Base-by-base conservation (phyloP, 2,888 invertebrate species). In the Synanthedon myopaeformis region DNA sequence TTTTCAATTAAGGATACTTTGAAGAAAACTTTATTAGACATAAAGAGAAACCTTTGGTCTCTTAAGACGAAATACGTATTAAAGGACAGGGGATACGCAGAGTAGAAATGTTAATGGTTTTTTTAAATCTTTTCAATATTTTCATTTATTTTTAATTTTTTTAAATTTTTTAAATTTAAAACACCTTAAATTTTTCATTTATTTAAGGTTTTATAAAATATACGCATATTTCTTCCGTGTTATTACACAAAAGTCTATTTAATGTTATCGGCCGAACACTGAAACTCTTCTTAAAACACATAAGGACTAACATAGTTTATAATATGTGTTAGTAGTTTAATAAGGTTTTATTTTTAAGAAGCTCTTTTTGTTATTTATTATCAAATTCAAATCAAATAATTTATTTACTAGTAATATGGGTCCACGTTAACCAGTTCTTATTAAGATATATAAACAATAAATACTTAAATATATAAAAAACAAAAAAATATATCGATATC, bases 1-100 rank as follows among this genome's bases (percentile, higher is more conserved):
- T 87, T 86, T 87, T 84, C 86, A 86, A 87, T 85, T 85, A 85
- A 79, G 80, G 72, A 80, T 79, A 84, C 82, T 85, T 82, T 84
- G 80, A 81, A 83, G 84, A 79, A 84, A 84, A 86, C 82, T 85
- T 84, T 86, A 85, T 86, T 82, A 85, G 82, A 83, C 75, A 79
- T 82, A 79, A 86, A 83, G 80, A 76, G 84, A 81, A 84, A 83
- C 83, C 86, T 86, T 85, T 85, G 85, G 83, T 83, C 77, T 82
- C 70, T 72, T 65, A 69, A 78, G 74, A 81, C 81, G 76, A 80
- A 82, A 82, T 78, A 81, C 79, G 75, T 76, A 75, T 75, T 72
- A 75, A 58, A 61, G 73, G 64, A 79, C 66, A 77, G 52, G n/a
- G 58, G 56, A 55, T 55, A 23, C 8, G 52, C 70, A 54, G 76